Conservation (phyloP, 2,797 vertebrate species). For the Danio choprae region DNA sequence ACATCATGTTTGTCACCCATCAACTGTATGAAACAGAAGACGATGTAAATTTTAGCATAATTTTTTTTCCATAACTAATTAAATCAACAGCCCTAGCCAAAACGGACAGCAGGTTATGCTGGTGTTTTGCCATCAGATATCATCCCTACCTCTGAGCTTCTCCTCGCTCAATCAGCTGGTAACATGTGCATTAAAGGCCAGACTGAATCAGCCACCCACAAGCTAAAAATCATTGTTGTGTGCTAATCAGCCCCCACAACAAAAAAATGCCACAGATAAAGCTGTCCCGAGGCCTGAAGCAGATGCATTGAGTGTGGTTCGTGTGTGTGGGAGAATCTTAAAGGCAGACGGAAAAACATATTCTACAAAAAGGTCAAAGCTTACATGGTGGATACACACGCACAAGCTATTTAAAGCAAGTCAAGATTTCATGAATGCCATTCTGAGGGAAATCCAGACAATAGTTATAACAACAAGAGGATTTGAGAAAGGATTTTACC, state of each 20-base stretch:
- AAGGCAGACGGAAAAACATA: conserved; percentile 6
- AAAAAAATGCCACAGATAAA: conserved; percentile 24
- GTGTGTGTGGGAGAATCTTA: conserved; percentile 23
- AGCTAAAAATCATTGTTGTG: background rate
- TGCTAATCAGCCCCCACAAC: conserved; percentile 18
- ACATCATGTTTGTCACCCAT: too few species aligned
- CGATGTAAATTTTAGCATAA: too few species aligned
- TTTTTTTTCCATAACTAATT: too few species aligned
- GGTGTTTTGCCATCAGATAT: conserved; percentile 9
- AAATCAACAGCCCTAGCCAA: too few species aligned
- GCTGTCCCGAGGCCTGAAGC: background rate
- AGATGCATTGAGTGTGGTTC: background rate
- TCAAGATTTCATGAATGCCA: background rate
- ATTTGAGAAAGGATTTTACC: background rate
- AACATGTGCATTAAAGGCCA: conserved; percentile 14
- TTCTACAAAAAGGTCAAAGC: conserved; percentile 34
- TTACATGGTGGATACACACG: conserved; percentile 29
- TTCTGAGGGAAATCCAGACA: background rate
- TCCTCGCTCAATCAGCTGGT: background rate
- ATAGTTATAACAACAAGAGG: background rate
- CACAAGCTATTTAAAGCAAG: background rate
- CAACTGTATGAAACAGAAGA: too few species aligned
- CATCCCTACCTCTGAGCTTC: background rate
- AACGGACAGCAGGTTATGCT: background rate
- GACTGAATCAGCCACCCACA: conserved; percentile 26